These are phyloP conservation scores for Hyperoplus lanceolatus DNA, from an alignment of 2,797 vertebrate genomes.

Conservation along the genomic window DNA sequence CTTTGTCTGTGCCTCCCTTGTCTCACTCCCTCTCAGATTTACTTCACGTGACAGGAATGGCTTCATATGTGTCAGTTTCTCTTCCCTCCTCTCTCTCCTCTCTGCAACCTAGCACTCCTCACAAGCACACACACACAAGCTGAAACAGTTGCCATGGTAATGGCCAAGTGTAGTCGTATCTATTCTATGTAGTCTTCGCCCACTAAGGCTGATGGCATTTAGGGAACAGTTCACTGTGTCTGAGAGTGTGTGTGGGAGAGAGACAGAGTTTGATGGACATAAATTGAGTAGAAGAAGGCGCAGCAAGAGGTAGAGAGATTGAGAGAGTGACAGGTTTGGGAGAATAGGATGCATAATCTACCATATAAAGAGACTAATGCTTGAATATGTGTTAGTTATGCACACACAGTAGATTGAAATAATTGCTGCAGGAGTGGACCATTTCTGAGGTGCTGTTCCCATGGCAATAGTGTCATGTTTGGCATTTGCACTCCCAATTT, in stretches of 20 bases:
- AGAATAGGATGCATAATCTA: not conserved
- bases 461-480: constrained; percentile 7
- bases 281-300: constrained; percentile 2
- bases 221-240: constrained; percentile 53
- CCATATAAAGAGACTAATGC: not conserved
- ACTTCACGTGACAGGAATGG: constrained; percentile 59
- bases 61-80: constrained; percentile 63
- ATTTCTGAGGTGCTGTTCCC: not conserved
- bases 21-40: constrained; percentile 22
- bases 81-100: constrained; percentile 36
- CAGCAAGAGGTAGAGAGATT: not conserved
- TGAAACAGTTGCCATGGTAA: constrained; percentile 79
- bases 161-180: constrained; percentile 74
- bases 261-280: constrained; percentile 24
- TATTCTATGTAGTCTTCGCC: constrained; percentile 57
- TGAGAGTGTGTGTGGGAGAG: constrained; percentile 39
- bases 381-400: not conserved
- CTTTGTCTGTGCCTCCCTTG: constrained; percentile 30
- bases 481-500: not conserved
- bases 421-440: not conserved
- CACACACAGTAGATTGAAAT: constrained; percentile 6
- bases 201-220: constrained; percentile 73
- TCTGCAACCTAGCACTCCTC: constrained; percentile 46
- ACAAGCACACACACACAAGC: constrained; percentile 62
- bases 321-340: not conserved